phyloP scores from a whole-genome alignment of 2,888 invertebrate species.

The Electrophaes corylata region DNA sequence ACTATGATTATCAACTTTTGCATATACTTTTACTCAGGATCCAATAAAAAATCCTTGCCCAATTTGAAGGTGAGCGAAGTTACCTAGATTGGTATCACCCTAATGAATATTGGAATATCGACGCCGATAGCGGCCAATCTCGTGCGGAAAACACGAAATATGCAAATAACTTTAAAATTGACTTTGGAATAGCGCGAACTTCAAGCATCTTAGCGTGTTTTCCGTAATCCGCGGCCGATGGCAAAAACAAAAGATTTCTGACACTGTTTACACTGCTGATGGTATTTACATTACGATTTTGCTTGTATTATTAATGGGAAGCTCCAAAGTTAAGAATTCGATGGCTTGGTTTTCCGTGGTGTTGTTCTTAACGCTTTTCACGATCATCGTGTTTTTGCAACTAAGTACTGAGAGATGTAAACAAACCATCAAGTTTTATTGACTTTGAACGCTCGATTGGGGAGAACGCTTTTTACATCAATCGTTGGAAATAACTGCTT shows the following conservation, averaged over 20 bases:
- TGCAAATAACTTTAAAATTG: conserved; percentile 71
- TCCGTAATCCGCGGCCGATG: conserved; percentile 35
- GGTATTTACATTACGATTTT: conserved; percentile 31
- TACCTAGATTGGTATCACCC: conserved; percentile 40
- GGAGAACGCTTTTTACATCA: conserved; percentile 8
- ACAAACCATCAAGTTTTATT: conserved; percentile 17
- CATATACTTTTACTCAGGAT: neutral
- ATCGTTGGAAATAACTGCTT: conserved; percentile 6
- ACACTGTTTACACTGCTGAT: conserved; percentile 33
- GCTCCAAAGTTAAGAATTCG: conserved; percentile 22
- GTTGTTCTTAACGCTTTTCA: conserved; percentile 22
- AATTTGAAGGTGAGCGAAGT: conserved; percentile 32
- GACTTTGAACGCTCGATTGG: neutral
- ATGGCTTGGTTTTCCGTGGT: conserved; percentile 19
- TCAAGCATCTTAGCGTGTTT: conserved; percentile 40
- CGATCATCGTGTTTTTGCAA: conserved; percentile 25
- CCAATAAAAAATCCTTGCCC: conserved; percentile 17
- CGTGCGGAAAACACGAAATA: conserved; percentile 62
- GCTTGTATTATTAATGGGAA: conserved; percentile 30
- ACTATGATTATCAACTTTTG: conserved; percentile 4
- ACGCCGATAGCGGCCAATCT: conserved; percentile 43
- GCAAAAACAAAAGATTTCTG: conserved; percentile 31
- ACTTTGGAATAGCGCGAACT: conserved; percentile 55
- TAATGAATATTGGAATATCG: conserved; percentile 55
- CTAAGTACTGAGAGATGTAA: conserved; percentile 27